A percentile compares a stretch with the other conserved stretches of the same genome.
Conservation (phyloP, 1,140 invertebrate species). For the Grapholita molesta region DNA sequence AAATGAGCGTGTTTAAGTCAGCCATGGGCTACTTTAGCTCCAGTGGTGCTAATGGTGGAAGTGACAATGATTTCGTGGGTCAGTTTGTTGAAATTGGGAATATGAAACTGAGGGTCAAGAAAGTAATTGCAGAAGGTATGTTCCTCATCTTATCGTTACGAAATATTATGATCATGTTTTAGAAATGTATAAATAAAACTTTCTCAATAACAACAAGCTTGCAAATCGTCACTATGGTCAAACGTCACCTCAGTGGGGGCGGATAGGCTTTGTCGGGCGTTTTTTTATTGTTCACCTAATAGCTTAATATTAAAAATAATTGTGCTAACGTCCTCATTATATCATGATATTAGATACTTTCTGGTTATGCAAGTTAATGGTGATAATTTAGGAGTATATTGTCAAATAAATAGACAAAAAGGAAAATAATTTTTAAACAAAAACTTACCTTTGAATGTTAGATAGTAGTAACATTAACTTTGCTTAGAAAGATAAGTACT, state of each 20-base stretch:
- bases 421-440: background rate
- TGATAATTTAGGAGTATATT: background rate
- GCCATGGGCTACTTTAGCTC: slow-evolving; percentile 91
- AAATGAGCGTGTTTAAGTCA: slow-evolving; percentile 94
- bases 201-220: background rate
- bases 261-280: slow-evolving; percentile 23
- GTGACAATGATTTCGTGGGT: slow-evolving; percentile 94
- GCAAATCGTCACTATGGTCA: background rate
- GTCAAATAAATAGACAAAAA: background rate
- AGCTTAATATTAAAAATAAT: slow-evolving; percentile 17
- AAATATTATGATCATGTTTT: background rate
- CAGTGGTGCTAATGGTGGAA: slow-evolving; percentile 74
- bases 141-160: slow-evolving; percentile 6
- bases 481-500: slow-evolving; percentile 1
- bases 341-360: background rate
- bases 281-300: background rate
- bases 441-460: background rate
- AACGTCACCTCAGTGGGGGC: slow-evolving; percentile 33
- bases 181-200: background rate
- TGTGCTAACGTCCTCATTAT: background rate
- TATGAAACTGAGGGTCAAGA: slow-evolving; percentile 92
- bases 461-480: slow-evolving; percentile 10
- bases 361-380: background rate
- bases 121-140: slow-evolving; percentile 96
- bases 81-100: slow-evolving; percentile 93